Conservation (phyloP, 2,888 invertebrate genomes). For the Drosophila flavopinicola region DNA sequence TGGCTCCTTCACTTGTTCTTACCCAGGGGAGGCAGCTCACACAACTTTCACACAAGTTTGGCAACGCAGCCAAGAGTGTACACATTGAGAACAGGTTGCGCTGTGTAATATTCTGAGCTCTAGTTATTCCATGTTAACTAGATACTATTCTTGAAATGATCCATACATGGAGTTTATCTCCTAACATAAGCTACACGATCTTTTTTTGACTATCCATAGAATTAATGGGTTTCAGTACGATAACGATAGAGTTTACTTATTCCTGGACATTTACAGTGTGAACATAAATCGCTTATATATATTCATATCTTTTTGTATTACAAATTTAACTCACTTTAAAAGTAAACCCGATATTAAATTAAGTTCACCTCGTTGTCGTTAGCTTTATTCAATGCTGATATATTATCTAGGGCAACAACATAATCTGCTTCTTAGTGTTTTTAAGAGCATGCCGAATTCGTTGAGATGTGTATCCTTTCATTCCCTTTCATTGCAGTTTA, state of each 20-base stretch:
- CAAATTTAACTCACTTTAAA: too few species aligned
- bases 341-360: too few species aligned
- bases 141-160: slow-evolving; percentile 9
- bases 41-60: slow-evolving; percentile 35
- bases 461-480: slow-evolving; percentile 6
- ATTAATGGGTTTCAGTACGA: too few species aligned
- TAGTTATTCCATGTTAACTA: slow-evolving; percentile 22
- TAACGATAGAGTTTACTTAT: too few species aligned
- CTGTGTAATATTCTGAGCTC: slow-evolving; percentile 18
- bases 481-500: slow-evolving; percentile 8
- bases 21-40: slow-evolving; percentile 10
- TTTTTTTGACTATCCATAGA: too few species aligned
- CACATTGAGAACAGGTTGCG: slow-evolving; percentile 30
- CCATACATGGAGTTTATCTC: slow-evolving; percentile 1
- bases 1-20: slow-evolving; percentile 54
- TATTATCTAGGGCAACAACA: background rate
- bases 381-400: background rate
- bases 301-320: too few species aligned
- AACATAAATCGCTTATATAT: too few species aligned
- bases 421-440: background rate
- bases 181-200: too few species aligned
- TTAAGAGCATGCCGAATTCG: slow-evolving; percentile 26
- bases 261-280: too few species aligned
- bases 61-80: slow-evolving; percentile 23
- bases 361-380: background rate